Evolutionary conservation across 2,888 invertebrate species (phyloP).

Genomic region (Mechanitis mazaeus): DNA sequence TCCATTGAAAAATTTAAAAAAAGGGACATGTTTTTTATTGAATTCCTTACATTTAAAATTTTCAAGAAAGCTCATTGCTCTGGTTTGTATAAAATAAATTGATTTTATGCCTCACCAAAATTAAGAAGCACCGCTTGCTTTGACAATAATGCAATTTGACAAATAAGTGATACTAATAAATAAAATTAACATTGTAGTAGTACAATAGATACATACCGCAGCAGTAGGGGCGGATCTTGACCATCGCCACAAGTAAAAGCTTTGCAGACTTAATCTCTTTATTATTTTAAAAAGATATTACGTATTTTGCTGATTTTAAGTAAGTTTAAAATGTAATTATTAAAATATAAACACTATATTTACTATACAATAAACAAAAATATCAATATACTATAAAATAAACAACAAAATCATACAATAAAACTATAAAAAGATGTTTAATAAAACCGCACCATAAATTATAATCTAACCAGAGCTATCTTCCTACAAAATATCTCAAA

Average conservation of each 20-base stretch:
- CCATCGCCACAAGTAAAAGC: constrained; percentile 11
- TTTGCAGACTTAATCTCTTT: constrained; percentile 1
- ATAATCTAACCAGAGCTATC: neutral
- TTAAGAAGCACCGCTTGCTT: constrained; percentile 51
- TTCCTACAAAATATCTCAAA: neutral
- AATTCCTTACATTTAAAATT: neutral
- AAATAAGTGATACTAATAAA: constrained; percentile 67
- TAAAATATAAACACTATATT: no score
- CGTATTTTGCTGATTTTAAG: no score
- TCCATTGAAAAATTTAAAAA: neutral
- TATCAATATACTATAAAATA: neutral
- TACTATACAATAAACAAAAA: no score
- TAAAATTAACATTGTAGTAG: constrained; percentile 61
- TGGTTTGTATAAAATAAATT: constrained; percentile 37
- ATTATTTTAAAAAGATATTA: neutral
- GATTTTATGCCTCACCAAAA: constrained; percentile 46
- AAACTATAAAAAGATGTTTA: neutral
- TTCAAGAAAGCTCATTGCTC: neutral
- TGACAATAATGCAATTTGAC: constrained; percentile 52
- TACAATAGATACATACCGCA: constrained; percentile 48
- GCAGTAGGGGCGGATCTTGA: constrained; percentile 22
- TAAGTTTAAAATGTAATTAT: no score
- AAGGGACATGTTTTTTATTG: no score
- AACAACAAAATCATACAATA: neutral
- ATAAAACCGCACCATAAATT: neutral